Conservation (phyloP, 1,140 invertebrate genomes). For the Drosophila saltans region DNA sequence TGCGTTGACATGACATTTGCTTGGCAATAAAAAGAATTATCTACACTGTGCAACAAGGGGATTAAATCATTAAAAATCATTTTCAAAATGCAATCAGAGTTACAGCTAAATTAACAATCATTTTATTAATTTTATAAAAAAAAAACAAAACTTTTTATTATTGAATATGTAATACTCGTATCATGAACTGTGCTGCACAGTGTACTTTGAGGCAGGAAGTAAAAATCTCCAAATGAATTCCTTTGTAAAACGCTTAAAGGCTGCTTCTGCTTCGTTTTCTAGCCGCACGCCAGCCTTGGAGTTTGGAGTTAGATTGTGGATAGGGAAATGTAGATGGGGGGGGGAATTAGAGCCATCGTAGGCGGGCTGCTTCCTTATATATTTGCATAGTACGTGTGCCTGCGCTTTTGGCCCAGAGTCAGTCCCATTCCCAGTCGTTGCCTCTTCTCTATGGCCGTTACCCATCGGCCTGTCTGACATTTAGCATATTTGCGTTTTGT, state of each 20-base stretch:
- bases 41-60: constrained; percentile 47
- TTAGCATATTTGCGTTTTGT: constrained; percentile 81
- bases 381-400: constrained; percentile 65
- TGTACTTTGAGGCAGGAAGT: constrained; percentile 42
- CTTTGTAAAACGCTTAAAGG: constrained; percentile 60
- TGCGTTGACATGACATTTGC: constrained; percentile 79
- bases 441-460: constrained; percentile 3
- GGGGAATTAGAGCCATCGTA: neutral
- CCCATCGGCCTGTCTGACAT: constrained; percentile 56
- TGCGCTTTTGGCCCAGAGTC: constrained; percentile 51
- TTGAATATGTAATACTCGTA: too few species aligned
- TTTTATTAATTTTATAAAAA: neutral
- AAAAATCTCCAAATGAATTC: constrained; percentile 52
- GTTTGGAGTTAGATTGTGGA: constrained; percentile 1
- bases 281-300: constrained; percentile 60
- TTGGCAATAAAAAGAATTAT: constrained; percentile 43
- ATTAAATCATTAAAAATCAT: neutral
- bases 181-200: constrained; percentile 24
- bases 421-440: constrained; percentile 1
- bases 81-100: neutral
- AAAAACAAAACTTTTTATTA: too few species aligned
- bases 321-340: neutral
- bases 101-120: too few species aligned
- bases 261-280: constrained; percentile 42
- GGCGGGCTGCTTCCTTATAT: constrained; percentile 44